Conservation (phyloP, 2,797 vertebrate species). For the Pseudocheirus occidentalis region DNA sequence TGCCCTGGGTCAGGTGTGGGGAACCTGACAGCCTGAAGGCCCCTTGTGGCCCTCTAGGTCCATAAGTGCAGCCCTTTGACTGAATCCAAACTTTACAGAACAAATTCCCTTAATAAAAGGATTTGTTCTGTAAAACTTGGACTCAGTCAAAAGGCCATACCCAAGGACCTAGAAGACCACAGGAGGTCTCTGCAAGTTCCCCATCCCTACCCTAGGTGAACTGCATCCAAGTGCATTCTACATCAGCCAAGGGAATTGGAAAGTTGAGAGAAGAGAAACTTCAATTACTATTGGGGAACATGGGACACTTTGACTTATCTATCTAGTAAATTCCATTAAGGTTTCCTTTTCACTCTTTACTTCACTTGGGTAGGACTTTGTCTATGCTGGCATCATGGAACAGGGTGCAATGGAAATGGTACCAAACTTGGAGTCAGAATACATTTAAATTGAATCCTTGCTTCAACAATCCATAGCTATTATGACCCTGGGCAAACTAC, state of each 20-base stretch:
- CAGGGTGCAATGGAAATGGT: not conserved
- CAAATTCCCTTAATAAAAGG: too few relatives aligned
- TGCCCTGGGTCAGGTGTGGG: not conserved
- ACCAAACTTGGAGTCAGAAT: not conserved
- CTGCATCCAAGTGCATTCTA: slow-evolving; percentile 1
- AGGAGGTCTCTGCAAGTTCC: too few relatives aligned
- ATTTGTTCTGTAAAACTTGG: too few relatives aligned
- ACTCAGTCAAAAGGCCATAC: too few relatives aligned
- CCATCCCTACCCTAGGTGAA: not conserved
- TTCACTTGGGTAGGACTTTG: slow-evolving; percentile 43
- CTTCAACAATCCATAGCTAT: not conserved
- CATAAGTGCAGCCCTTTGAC: too few relatives aligned
- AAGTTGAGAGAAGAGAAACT: slow-evolving; percentile 49
- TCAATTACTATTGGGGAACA: slow-evolving; percentile 56
- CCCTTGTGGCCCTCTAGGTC: too few relatives aligned
- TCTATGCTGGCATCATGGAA: slow-evolving; percentile 4
- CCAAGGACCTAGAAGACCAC: too few relatives aligned
- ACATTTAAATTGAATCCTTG: not conserved
- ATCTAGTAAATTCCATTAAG: slow-evolving; percentile 66
- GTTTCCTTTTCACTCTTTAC: slow-evolving; percentile 30
- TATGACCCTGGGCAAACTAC: not conserved
- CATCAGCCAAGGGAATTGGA: slow-evolving; percentile 8
- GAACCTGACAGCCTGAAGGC: too few relatives aligned
- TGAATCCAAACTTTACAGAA: too few relatives aligned
- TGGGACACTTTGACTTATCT: slow-evolving; percentile 53